Base-by-base conservation (phyloP, 2,797 vertebrate genomes). In the Sebastes nivosus region DNA sequence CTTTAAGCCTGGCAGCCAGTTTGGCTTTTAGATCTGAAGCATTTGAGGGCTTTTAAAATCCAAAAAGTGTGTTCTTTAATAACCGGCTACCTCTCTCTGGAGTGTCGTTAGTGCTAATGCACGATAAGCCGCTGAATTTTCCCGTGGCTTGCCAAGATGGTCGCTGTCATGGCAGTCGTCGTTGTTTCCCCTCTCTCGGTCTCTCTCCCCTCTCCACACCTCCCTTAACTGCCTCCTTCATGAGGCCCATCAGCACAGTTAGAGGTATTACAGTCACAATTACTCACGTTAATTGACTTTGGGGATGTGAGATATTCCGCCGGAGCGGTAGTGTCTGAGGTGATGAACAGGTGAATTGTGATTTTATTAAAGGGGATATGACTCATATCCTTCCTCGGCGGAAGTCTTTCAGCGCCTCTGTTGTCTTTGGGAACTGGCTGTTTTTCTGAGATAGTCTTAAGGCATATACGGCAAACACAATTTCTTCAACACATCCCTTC, bases 271-370 rank as follows among this genome's bases (percentile, higher is more conserved):
- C 77, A 69, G 83, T 85, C 83, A 74, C 83, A 80, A 86, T 92
- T 82, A 91, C 89, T 93, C 89, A 90, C 61, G 76, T 72, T 93
- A 91, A 93, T 91, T 88, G 88, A 88, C 90, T 91, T 81, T 81
- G 85, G 82, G 69, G 88, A 89, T 64, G 81, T 77, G 81, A 83
- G 87, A 72, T 79, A 72, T 85, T 87, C 76, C 27, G 29, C 61
- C 12, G 6, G 75, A 81, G 76, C 18, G 13, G 32, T 38, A 69
- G 74, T 32, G 22, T 18, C 72, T 12, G 81, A 86, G 84, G 80
- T 70, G 83, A 89, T 72, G 89, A 87, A 73, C 9, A 70, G 84
- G 71, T 85, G 87, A 80, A 88, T 79, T 85, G 90, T 77, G 88
- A 83, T 85, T 86, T 91, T 85, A 85, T 89, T 90, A 88, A 84